A percentile compares a stretch with the other conserved stretches of the same genome.
Conservation (phyloP, 2,888 invertebrate genomes). For the Antheraea assamensis region DNA sequence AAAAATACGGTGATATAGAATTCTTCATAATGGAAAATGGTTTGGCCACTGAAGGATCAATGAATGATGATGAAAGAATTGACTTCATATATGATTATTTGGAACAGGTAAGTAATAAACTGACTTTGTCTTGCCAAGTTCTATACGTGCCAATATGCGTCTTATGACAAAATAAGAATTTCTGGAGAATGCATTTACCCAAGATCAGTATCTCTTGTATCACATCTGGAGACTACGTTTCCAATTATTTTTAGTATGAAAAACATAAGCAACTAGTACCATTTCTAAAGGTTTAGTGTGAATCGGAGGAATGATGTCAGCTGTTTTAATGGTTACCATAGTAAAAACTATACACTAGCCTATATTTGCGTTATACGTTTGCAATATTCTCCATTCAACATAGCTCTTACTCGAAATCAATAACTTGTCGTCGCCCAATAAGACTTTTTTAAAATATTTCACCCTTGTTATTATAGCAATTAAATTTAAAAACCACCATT, state of each 20-base stretch:
- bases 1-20: slow-evolving; percentile 60
- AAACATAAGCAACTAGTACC: too few relatives aligned
- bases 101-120: slow-evolving; percentile 39
- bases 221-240: background rate
- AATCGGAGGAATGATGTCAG: too few relatives aligned
- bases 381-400: too few relatives aligned
- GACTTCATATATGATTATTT: slow-evolving; percentile 33
- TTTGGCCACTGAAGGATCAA: slow-evolving; percentile 28
- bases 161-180: too few relatives aligned
- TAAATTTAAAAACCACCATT: background rate
- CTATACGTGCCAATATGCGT: too few relatives aligned
- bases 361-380: too few relatives aligned
- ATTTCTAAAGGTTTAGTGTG: too few relatives aligned
- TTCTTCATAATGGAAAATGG: slow-evolving; percentile 72
- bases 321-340: too few relatives aligned
- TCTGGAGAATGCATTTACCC: background rate
- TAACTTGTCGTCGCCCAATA: background rate
- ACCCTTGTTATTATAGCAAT: background rate
- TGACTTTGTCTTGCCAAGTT: too few relatives aligned
- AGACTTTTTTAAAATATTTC: background rate
- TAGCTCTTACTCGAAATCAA: too few relatives aligned
- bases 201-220: too few relatives aligned
- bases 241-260: background rate
- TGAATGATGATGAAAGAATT: slow-evolving; percentile 30
- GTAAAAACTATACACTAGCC: too few relatives aligned